A percentile compares a stretch with the other conserved stretches of the same genome.
phyloP scores from a whole-genome alignment of 2,888 invertebrate species.

The Pantelozetes paolii region DNA sequence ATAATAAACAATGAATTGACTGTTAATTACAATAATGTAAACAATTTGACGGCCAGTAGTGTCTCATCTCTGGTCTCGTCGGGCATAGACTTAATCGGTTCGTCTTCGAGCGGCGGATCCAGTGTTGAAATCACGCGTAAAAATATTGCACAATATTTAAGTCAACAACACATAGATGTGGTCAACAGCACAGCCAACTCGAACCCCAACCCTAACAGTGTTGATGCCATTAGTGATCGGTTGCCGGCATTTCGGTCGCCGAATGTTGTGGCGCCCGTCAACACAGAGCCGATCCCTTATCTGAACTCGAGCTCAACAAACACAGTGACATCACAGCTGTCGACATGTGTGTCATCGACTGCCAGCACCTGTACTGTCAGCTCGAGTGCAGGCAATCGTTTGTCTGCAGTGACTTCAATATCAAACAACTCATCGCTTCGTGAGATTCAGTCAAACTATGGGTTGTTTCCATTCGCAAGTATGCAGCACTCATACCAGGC shows the following conservation, averaged over 20 bases:
- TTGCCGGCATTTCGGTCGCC: constrained; percentile 58
- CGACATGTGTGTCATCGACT: constrained; percentile 43
- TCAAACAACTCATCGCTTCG: constrained; percentile 55
- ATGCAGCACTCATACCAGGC: constrained; percentile 67
- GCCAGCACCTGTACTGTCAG: constrained; percentile 44
- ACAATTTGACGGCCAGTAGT: constrained; percentile 18
- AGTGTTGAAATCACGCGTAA: constrained; percentile 52
- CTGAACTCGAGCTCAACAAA: constrained; percentile 42
- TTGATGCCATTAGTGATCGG: constrained; percentile 31
- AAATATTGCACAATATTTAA: constrained; percentile 52
- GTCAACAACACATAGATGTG: constrained; percentile 50
- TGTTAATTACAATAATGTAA: constrained; percentile 18
- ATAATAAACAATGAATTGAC: constrained; percentile 44
- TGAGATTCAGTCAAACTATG: constrained; percentile 53
- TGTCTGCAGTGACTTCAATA: constrained; percentile 41
- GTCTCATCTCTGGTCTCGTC: constrained; percentile 29
- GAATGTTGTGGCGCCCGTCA: constrained; percentile 62
- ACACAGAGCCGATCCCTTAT: constrained; percentile 63
- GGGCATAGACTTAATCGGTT: constrained; percentile 10
- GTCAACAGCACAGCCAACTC: neutral
- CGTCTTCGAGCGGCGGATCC: constrained; percentile 49
- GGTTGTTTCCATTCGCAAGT: constrained; percentile 79
- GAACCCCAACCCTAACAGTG: neutral
- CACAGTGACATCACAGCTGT: neutral
- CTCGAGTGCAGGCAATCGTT: constrained; percentile 29